phyloP scores from a whole-genome alignment of 2,888 invertebrate species.

The Galeopsomyia nigrocyanea region DNA sequence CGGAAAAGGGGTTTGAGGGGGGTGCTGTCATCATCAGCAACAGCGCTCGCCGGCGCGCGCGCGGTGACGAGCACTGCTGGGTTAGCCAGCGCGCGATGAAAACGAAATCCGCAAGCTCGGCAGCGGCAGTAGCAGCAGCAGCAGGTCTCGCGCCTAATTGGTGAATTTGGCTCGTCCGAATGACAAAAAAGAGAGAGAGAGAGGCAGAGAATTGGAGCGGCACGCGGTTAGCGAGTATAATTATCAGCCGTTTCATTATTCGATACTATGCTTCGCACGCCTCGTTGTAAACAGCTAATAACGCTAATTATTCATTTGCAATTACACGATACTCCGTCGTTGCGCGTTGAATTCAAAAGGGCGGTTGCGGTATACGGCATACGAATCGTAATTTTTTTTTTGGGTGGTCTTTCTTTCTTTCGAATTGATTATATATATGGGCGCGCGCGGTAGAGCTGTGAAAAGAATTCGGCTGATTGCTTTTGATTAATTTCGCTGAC shows the following conservation, averaged over 20 bases:
- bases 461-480: conserved; percentile 17
- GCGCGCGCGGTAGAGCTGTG: no score
- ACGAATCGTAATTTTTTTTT: no score
- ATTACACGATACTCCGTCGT: conserved; percentile 19
- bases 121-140: no score
- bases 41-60: background rate
- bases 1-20: no score
- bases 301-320: conserved; percentile 33
- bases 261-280: background rate
- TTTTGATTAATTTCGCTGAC: conserved; percentile 25
- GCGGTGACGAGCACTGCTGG: background rate
- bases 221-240: background rate
- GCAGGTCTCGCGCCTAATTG: conserved; percentile 23
- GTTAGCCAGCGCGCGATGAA: conserved; percentile 3
- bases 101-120: conserved; percentile 21
- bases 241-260: conserved; percentile 41
- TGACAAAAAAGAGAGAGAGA: conserved; percentile 18
- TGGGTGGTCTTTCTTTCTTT: no score
- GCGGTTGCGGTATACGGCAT: background rate
- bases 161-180: conserved; percentile 9
- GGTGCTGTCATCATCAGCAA: no score
- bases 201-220: background rate
- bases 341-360: no score
- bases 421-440: no score
- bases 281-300: conserved; percentile 36